Evolutionary conservation across 2,888 invertebrate genomes (phyloP).

Genomic region (Tenthredo notha): DNA sequence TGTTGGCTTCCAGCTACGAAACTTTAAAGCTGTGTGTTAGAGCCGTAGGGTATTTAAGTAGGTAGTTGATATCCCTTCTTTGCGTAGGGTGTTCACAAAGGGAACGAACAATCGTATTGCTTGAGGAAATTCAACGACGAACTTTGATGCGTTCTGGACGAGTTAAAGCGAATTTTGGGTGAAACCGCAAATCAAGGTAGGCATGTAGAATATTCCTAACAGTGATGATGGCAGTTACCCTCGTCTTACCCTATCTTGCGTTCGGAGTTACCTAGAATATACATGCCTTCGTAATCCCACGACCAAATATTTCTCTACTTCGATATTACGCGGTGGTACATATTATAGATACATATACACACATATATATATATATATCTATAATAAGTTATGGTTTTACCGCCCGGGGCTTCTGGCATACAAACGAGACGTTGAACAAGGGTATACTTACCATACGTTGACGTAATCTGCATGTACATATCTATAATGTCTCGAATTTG

Average conservation of each 20-base stretch:
- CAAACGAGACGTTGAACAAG: conserved; percentile 42
- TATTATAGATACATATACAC: not conserved
- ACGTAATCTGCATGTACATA: conserved; percentile 36
- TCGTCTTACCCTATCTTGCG: not conserved
- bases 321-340: not conserved
- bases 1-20: not conserved
- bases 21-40: not conserved
- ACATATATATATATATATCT: not conserved
- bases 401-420: conserved; percentile 22
- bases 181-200: not conserved
- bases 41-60: conserved; percentile 12
- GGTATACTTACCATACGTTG: conserved; percentile 20
- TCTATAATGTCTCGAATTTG: conserved; percentile 12
- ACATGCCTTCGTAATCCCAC: not conserved
- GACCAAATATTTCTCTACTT: not conserved
- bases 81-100: not conserved
- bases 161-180: not conserved
- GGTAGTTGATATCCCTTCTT: conserved; percentile 36
- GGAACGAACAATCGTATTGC: conserved; percentile 3
- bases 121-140: conserved; percentile 6
- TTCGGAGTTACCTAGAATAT: not conserved
- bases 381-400: conserved; percentile 15
- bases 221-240: conserved; percentile 15
- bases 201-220: not conserved
- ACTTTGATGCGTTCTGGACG: not conserved